phyloP scores from a whole-genome alignment of 2,888 invertebrate species.

The Chelonus formosanus region DNA sequence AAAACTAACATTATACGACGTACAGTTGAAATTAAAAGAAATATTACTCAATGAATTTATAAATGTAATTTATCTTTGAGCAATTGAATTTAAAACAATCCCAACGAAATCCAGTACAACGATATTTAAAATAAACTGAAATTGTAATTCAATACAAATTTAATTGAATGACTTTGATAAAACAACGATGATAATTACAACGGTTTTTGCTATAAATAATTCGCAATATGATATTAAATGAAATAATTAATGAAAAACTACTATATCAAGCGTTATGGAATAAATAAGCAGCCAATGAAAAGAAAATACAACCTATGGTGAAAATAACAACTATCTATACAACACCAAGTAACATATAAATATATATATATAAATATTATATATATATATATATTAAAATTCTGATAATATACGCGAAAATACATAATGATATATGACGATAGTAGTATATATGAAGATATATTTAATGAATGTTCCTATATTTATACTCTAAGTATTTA shows the following conservation, averaged over 20 bases:
- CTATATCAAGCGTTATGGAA: slow-evolving; percentile 50
- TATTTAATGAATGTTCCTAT: slow-evolving; percentile 66
- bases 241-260: slow-evolving; percentile 11
- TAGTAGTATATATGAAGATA: slow-evolving; percentile 57
- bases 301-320: slow-evolving; percentile 59
- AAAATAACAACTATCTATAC: slow-evolving; percentile 45
- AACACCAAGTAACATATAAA: slow-evolving; percentile 60
- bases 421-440: slow-evolving; percentile 48
- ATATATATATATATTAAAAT: slow-evolving; percentile 48
- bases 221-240: slow-evolving; percentile 11
- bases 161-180: slow-evolving; percentile 3
- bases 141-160: not conserved
- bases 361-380: slow-evolving; percentile 50
- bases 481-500: slow-evolving; percentile 63
- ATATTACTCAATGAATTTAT: not conserved
- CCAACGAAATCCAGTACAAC: slow-evolving; percentile 21
- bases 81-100: slow-evolving; percentile 7
- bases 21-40: too few species aligned
- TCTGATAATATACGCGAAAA: slow-evolving; percentile 36
- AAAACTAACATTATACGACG: too few species aligned
- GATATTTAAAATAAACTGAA: not conserved
- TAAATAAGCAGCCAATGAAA: slow-evolving; percentile 41
- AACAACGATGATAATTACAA: slow-evolving; percentile 1
- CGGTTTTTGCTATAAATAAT: not conserved
- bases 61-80: not conserved